Conservation (phyloP, 2,797 vertebrate genomes). For the Poecilia picta region DNA sequence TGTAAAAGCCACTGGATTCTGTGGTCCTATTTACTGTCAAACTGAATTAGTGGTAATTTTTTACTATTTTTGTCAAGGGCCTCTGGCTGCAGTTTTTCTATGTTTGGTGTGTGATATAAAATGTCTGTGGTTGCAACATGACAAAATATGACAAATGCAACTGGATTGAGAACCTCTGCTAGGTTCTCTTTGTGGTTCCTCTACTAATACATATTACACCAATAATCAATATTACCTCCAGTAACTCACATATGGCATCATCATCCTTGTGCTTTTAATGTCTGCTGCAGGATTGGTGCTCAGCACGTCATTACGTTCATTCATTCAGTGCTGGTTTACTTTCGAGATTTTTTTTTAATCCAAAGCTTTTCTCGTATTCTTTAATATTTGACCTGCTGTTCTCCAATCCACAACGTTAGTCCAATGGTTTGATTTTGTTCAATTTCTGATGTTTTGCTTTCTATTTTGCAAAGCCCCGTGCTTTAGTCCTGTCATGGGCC, state of each 20-base stretch:
- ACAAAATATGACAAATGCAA: not conserved
- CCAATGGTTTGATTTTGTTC: constrained; percentile 49
- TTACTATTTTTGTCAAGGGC: not conserved
- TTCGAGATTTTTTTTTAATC: not conserved
- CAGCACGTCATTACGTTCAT: constrained; percentile 30
- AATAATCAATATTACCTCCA: constrained; percentile 3
- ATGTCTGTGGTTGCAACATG: not conserved
- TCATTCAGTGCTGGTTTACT: not conserved
- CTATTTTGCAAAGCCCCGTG: constrained; percentile 53
- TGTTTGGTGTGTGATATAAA: not conserved
- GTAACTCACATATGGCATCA: constrained; percentile 34
- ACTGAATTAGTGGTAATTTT: not conserved
- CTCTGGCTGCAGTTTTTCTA: not conserved
- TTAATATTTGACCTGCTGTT: constrained; percentile 14
- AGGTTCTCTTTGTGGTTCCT: not conserved
- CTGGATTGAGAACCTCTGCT: not conserved
- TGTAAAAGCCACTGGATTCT: not conserved
- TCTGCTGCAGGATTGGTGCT: constrained; percentile 46
- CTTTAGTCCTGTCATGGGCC: constrained; percentile 23
- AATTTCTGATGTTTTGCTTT: constrained; percentile 45
- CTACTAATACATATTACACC: not conserved
- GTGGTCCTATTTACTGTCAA: not conserved
- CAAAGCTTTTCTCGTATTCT: not conserved
- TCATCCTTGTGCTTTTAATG: constrained; percentile 39
- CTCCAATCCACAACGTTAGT: constrained; percentile 54